A percentile compares a stretch with the other conserved stretches of the same genome.
Evolutionary conservation across 2,113 vertebrate species (phyloP).

Genomic region (Callospermophilus lateralis): DNA sequence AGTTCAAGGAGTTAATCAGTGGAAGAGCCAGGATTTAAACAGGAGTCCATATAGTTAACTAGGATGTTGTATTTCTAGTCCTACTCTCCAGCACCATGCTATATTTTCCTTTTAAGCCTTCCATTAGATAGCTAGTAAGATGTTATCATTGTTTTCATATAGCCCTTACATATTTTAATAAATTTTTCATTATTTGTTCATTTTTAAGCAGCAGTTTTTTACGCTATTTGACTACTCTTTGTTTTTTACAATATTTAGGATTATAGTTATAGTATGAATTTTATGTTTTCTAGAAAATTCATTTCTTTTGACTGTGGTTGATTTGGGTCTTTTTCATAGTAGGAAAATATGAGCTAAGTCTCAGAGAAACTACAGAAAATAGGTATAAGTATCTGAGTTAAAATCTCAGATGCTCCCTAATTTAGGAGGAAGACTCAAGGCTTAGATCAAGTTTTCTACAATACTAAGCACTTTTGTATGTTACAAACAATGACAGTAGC

Average conservation of each 20-base stretch:
- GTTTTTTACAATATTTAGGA: background rate
- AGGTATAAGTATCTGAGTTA: background rate
- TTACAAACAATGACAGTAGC: background rate
- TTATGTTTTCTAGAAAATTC: background rate
- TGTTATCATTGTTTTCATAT: background rate
- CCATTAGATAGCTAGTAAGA: background rate
- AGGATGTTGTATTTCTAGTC: background rate
- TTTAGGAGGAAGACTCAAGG: background rate
- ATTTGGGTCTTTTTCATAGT: background rate
- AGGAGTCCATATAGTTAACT: background rate
- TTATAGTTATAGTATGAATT: background rate
- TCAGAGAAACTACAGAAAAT: background rate
- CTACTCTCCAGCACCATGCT: background rate
- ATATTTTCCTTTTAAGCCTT: background rate
- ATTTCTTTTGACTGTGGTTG: background rate
- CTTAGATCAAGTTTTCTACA: background rate
- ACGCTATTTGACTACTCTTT: constrained; percentile 14
- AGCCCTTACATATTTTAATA: background rate
- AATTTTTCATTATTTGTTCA: background rate
- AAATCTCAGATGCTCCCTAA: background rate
- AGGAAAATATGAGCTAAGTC: background rate
- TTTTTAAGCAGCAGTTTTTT: constrained; percentile 5
- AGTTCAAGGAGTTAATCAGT: background rate
- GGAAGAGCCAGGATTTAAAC: background rate
- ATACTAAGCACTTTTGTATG: background rate